phyloP scores from a whole-genome alignment of 2,113 vertebrate species.

The Corynorhinus townsendii region DNA sequence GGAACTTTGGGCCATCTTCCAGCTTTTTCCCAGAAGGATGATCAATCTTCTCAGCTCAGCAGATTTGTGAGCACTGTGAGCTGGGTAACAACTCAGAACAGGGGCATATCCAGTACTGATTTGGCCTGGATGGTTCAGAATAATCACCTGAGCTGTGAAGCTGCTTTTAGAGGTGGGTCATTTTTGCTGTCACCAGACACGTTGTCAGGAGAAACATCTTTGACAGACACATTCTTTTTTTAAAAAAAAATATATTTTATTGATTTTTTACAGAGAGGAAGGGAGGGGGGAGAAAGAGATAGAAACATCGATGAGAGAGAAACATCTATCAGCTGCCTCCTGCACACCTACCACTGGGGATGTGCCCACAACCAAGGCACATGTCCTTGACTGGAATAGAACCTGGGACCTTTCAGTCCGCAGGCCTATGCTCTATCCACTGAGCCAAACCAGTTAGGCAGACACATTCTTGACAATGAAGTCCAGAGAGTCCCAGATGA shows the following conservation, averaged over 20 bases:
- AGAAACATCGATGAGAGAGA: too few species aligned
- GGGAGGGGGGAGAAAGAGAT: too few species aligned
- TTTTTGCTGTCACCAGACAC: not conserved
- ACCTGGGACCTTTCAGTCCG: too few species aligned
- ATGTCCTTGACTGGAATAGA: too few species aligned
- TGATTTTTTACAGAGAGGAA: too few species aligned
- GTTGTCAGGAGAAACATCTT: not conserved
- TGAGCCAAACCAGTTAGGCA: too few species aligned
- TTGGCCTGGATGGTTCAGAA: not conserved
- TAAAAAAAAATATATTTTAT: too few species aligned
- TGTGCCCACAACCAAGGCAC: too few species aligned
- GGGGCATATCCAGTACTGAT: not conserved
- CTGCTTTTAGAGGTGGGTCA: not conserved
- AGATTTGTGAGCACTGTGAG: not conserved
- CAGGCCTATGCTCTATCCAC: too few species aligned
- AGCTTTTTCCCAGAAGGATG: not conserved
- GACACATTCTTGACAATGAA: not conserved
- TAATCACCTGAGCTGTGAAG: not conserved
- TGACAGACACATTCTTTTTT: not conserved
- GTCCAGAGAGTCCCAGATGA: not conserved
- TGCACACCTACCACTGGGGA: too few species aligned
- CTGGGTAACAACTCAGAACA: not conserved
- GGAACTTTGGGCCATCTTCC: not conserved
- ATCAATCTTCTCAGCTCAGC: not conserved
- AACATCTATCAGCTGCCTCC: too few species aligned